Base-by-base conservation (phyloP, 1,140 invertebrate species). In the Maniola jurtina region DNA sequence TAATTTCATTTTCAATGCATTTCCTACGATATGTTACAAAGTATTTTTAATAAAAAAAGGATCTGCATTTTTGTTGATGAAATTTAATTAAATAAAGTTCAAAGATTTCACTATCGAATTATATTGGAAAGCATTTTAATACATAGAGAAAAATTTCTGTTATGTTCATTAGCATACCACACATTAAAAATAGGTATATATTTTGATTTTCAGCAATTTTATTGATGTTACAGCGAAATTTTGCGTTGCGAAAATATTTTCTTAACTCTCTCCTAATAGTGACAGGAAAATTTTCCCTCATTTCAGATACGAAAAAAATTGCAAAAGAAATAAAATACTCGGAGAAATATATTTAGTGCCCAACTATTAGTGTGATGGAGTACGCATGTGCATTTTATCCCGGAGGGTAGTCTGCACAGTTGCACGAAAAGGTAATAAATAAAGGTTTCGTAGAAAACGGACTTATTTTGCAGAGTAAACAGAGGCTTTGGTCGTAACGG, bases 291-390 rank as follows among this genome's bases (percentile, higher is more conserved):
- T 70, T 79, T 85, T 81, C 66, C 80, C 61, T 86, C 81, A 66
- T 88, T 88, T 85, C 85, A 88, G 85, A 86, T 84, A 74, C 68
- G 65, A 50, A 76, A 71, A 71, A 78, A 81, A 68, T 61, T 72
- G 61, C 67, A 66, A 73, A 72, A 45, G 65, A 70, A 72, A 73
- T 72, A 65, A 67, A 72, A 64, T 54, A 71, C 40, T 56, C 54
- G 70, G 73, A 73, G 75, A 68, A 65, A 61, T 45, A 60, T 69
- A 65, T 72, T 35, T 76, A 72, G 72, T 72, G 68, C 38, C 48
- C 47, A 57, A 33, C 52, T 68, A 55, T 64, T 64, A 73, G 64
- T 83, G 84, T 82, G 72, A 84, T 86, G 83, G 79, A 81, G 79
- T 77, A 72, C 78, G 60, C 73, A 58, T 76, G 81, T 80, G 61